Evolutionary conservation across 2,797 vertebrate genomes (phyloP), one percentile per base, ranked within the genome.

Genomic region (Macropodus opercularis): DNA sequence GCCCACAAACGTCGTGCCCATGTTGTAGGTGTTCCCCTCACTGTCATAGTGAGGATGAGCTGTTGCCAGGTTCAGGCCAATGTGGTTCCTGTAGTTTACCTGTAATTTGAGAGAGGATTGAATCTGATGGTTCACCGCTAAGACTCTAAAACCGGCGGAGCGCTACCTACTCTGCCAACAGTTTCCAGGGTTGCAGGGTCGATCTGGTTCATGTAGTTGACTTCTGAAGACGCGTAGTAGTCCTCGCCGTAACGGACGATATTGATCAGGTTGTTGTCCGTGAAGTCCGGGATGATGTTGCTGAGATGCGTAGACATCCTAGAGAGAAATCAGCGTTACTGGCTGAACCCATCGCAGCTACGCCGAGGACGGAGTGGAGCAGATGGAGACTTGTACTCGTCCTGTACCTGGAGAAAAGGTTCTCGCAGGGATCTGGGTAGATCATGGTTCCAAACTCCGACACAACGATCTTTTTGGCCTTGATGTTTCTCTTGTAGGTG

Each of bases 401-500:
- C 1, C 40, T 22, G 5, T 94, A 98, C 96, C 94, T 96, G 81
- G 95, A 85, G 76, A 98, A 98, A 57, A 99, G 94, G 80, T 95
- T 98, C 80, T 96, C 95, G 92, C 95, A 97, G 23, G 97, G 96
- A 77, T 99, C 97, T 0, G 96, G 96, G 50, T 96, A 95, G 66
- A 91, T 90, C 95, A 98, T 95, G 1, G 97, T 98, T 40, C 97
- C 97, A 69, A 99, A 99, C 87, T 98, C 97, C 0, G 96, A 94
- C 54, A 99, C 95, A 14, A 97, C 87, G 0, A 99, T 98, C 64
- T 91, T 90, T 73, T 97, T 92, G 2, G 96, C 95, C 53, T 90
- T 85, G 0, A 89, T 69, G 50, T 98, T 99, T 66, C 76, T 85
- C 1, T 88, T 94, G 81, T 94, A 98, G 0, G 95, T 93, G 4